phyloP scores from a whole-genome alignment of 2,113 vertebrate species.

The Chaenocephalus aceratus region DNA sequence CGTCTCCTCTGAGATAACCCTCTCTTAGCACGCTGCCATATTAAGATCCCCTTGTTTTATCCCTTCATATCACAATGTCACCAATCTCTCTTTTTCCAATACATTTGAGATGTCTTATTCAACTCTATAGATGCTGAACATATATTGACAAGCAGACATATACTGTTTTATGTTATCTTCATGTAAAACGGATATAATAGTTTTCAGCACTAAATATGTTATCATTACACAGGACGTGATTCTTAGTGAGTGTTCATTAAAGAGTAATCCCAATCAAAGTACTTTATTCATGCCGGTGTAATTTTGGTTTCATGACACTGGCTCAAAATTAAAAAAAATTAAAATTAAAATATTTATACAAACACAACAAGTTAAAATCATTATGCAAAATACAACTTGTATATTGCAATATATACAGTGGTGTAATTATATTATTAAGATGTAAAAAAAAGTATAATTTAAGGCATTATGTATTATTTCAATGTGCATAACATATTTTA shows the following conservation, averaged over 20 bases:
- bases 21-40: slow-evolving; percentile 9
- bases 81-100: not conserved
- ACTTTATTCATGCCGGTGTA: no score
- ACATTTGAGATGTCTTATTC: slow-evolving; percentile 3
- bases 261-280: not conserved
- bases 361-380: no score
- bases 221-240: not conserved
- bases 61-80: not conserved
- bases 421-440: no score
- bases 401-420: no score
- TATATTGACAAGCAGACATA: not conserved
- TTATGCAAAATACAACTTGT: no score
- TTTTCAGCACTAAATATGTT: not conserved
- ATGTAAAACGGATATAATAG: not conserved
- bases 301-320: no score
- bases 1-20: slow-evolving; percentile 35
- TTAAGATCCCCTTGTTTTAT: slow-evolving; percentile 8
- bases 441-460: no score
- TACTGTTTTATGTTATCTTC: not conserved
- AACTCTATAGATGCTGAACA: not conserved
- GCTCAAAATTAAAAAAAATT: no score
- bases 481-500: slow-evolving; percentile 15
- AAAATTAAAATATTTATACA: no score
- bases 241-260: not conserved
- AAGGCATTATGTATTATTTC: no score